Percentiles rank a stretch among this genome's conserved stretches.
Evolutionary conservation across 2,113 vertebrate species (phyloP).

Genomic region (Bothrops jararaca): DNA sequence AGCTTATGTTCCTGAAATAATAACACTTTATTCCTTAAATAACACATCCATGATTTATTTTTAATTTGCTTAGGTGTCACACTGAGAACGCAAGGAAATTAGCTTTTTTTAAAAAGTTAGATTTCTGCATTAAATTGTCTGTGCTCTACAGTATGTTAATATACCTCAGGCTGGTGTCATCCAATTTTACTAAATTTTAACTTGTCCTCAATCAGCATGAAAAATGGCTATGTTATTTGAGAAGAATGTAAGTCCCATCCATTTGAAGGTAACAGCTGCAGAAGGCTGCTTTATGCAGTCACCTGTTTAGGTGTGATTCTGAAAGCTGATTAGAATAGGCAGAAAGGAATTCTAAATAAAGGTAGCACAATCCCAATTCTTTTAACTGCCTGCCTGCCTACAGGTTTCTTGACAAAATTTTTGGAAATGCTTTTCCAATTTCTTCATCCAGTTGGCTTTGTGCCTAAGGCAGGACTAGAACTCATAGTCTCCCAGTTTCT

Average conservation of each 20-base stretch:
- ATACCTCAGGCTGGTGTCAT: not conserved
- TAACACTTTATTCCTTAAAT: constrained; percentile 36
- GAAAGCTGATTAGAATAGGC: not conserved
- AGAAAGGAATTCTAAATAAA: constrained; percentile 28
- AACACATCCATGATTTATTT: constrained; percentile 49
- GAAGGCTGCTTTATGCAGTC: not conserved
- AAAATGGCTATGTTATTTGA: not conserved
- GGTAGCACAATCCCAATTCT: not conserved
- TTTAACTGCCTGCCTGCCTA: not conserved
- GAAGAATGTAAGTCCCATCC: not conserved
- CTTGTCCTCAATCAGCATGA: not conserved
- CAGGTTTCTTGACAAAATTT: not conserved
- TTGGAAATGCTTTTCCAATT: not conserved
- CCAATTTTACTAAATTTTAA: not conserved
- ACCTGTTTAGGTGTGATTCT: not conserved
- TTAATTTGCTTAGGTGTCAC: constrained; percentile 51
- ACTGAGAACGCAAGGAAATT: constrained; percentile 37
- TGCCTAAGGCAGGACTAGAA: not conserved
- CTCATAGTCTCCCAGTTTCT: not conserved
- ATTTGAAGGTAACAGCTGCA: not conserved
- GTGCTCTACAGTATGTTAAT: not conserved
- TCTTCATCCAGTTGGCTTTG: not conserved
- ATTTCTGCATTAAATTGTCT: not conserved
- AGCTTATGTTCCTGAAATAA: constrained; percentile 53
- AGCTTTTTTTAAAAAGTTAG: constrained; percentile 7